Evolutionary conservation across 1,140 invertebrate genomes (phyloP), one percentile per base, ranked within the genome.

Genomic region (Papilio helenus): DNA sequence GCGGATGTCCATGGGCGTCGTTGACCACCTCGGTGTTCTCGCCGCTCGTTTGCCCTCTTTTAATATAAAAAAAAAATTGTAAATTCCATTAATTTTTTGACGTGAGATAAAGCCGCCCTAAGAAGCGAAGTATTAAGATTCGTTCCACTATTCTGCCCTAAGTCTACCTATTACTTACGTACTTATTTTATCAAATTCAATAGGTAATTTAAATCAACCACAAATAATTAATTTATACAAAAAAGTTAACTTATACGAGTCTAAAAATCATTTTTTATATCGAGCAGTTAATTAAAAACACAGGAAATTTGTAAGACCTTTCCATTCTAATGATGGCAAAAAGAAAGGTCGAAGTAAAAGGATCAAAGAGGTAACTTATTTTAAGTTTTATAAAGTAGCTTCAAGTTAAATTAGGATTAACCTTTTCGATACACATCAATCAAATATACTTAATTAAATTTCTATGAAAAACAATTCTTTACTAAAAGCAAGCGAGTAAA

Each of bases 351-450:
- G 14, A 68, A 68, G 61, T 68, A 29, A 68, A 65, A 34, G 61
- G 61, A 68, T 68, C 61, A 68, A 68, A 68, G 61, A 3, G 8
- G 1, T 14, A 29, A 68, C 26, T 68, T 68, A 12, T 14, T 14
- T 68, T 68, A 29, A 68, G 10, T 68, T 68, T 68, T 34, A 68
- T 68, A 68, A 68, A 68, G 20, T 26, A 26, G 29, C 26, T 29
- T 68, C 26, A 68, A 68, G 61, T 29, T 68, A 68, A 68, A 68
- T 12, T 29, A 58, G n/a, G 7, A 20, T 16, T 29, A 29, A 29
- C 26, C 26, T 68, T 16, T 29, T 68, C 29, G 5, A 18, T 68
- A 29, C 2, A 58, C 58, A 68, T 29, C 61, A 68, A 68, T 29
- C 26, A 26, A 68, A 1, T 68, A 3, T 65, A 5, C 10, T 29